phyloP scores from a whole-genome alignment of 2,113 vertebrate species.

The Plectropomus leopardus region DNA sequence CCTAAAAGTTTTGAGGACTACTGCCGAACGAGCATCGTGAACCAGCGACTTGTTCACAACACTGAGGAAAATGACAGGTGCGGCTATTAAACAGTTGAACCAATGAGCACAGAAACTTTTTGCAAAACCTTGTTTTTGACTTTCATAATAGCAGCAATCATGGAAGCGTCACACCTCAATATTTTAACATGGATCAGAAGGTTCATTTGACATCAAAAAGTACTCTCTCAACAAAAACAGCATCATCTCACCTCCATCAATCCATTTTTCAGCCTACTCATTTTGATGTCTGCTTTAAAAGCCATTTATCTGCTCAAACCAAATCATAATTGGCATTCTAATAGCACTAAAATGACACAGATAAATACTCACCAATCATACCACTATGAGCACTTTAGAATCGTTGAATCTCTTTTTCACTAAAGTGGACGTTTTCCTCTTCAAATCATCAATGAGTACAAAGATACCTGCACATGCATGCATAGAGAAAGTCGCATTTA shows the following conservation, averaged over 20 bases:
- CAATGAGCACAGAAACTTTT: neutral
- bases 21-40: neutral
- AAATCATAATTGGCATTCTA: slow-evolving; percentile 69
- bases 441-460: slow-evolving; percentile 56
- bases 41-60: neutral
- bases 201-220: slow-evolving; percentile 58
- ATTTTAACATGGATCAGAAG: slow-evolving; percentile 27
- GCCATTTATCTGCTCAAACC: slow-evolving; percentile 56
- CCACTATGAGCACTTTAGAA: slow-evolving; percentile 57
- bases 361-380: slow-evolving; percentile 59
- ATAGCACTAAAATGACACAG: slow-evolving; percentile 61
- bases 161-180: slow-evolving; percentile 1
- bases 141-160: slow-evolving; percentile 9
- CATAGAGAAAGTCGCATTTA: slow-evolving; percentile 58
- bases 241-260: slow-evolving; percentile 36
- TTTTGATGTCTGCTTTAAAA: slow-evolving; percentile 50
- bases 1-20: neutral
- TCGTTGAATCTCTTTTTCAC: slow-evolving; percentile 40
- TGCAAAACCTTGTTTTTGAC: slow-evolving; percentile 23
- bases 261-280: slow-evolving; percentile 40
- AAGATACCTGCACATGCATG: slow-evolving; percentile 64
- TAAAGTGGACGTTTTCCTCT: slow-evolving; percentile 65
- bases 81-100: neutral
- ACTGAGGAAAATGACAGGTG: neutral
- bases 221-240: slow-evolving; percentile 32